Percentiles rank a stretch among this genome's conserved stretches.
Evolutionary conservation across 2,113 vertebrate genomes (phyloP).

Genomic region (Mormyrus iriodes): DNA sequence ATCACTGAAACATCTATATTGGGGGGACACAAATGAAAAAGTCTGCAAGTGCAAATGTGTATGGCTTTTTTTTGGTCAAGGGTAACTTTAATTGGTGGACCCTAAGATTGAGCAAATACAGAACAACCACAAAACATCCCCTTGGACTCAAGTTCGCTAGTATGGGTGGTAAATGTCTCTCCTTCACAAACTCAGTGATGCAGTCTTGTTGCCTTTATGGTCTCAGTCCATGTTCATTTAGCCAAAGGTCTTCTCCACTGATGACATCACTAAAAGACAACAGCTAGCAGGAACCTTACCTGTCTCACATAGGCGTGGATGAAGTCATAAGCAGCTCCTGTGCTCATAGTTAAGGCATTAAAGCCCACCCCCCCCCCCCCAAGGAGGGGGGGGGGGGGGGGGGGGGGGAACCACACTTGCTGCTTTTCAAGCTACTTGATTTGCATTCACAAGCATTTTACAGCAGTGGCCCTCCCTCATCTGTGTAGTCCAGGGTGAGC

Average conservation of each 20-base stretch:
- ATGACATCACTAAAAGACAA: background rate
- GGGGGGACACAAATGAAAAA: background rate
- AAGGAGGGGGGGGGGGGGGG: background rate
- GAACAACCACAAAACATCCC: background rate
- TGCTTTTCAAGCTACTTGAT: background rate
- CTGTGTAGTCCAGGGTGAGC: background rate
- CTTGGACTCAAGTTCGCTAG: background rate
- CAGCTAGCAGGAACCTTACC: background rate
- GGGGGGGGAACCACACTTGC: background rate
- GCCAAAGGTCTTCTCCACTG: background rate
- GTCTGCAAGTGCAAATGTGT: conserved; percentile 9
- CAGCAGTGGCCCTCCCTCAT: background rate
- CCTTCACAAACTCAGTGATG: background rate
- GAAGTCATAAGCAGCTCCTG: background rate
- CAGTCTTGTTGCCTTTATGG: background rate
- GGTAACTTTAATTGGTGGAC: background rate
- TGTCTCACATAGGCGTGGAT: background rate
- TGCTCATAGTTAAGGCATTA: background rate
- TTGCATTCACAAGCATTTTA: conserved; percentile 10
- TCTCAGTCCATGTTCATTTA: background rate
- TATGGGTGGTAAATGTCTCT: background rate
- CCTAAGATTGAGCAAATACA: background rate
- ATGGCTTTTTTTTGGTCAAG: conserved; percentile 2
- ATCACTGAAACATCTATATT: background rate
- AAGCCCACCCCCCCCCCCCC: background rate